These are phyloP conservation scores for Heteromurus nitidus DNA, from an alignment of 2,888 invertebrate genomes.

Conservation along the genomic window DNA sequence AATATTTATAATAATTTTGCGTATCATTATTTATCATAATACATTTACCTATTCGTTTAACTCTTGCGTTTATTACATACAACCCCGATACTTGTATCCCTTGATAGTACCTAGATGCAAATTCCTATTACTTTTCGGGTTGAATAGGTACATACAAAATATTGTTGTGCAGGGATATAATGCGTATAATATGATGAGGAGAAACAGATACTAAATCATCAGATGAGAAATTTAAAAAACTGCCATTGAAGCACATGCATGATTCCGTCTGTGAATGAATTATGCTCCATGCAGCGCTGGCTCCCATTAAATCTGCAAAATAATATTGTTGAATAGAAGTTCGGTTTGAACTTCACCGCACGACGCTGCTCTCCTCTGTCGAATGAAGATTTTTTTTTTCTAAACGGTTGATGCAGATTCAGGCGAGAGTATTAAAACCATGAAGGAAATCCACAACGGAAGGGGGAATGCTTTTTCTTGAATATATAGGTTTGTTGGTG, in stretches of 20 bases:
- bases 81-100: background rate
- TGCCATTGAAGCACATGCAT: background rate
- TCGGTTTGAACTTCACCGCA: background rate
- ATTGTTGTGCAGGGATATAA: no score
- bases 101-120: no score
- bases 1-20: background rate
- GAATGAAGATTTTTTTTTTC: background rate
- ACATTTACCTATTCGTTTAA: no score
- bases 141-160: background rate
- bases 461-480: no score
- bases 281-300: background rate
- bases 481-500: no score
- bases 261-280: background rate
- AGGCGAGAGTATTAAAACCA: no score
- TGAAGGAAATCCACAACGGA: no score
- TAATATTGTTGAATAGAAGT: background rate
- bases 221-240: background rate
- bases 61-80: background rate
- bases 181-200: background rate
- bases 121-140: no score
- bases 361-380: background rate
- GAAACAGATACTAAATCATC: background rate
- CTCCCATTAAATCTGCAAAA: conserved; percentile 3
- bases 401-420: background rate
- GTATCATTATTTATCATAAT: background rate